A percentile compares a stretch with the other conserved stretches of the same genome.
phyloP scores from a whole-genome alignment of 2,888 invertebrate species.

The Papilio protenor region DNA sequence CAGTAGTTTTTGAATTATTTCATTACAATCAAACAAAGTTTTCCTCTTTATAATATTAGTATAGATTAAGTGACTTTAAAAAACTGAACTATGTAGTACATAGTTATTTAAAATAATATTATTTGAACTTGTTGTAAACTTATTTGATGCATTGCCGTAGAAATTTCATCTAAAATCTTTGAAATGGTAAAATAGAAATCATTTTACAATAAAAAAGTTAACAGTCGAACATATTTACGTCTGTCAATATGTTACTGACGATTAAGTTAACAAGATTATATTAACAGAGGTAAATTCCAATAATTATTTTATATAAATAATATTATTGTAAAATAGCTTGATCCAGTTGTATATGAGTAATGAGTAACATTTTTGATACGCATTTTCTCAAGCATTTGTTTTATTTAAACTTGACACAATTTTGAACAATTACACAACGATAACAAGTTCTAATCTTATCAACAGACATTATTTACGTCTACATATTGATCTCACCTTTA shows the following conservation, averaged over 20 bases:
- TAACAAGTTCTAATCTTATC: constrained; percentile 7
- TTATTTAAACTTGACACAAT: constrained; percentile 21
- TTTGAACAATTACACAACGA: not conserved
- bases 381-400: constrained; percentile 11
- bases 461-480: constrained; percentile 16
- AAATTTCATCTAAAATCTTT: not conserved
- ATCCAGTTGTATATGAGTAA: not conserved
- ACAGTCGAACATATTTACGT: not conserved
- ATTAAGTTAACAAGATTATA: not conserved
- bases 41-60: too few relatives aligned
- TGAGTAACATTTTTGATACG: not conserved
- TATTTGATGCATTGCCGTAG: not conserved
- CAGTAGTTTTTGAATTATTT: too few relatives aligned
- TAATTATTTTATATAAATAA: not conserved
- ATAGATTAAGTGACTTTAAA: too few relatives aligned
- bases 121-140: not conserved
- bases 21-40: too few relatives aligned
- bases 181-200: not conserved
- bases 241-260: not conserved
- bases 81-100: too few relatives aligned
- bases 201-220: not conserved
- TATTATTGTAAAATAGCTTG: not conserved
- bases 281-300: not conserved
- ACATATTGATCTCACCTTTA: constrained; percentile 13
- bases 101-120: not conserved